These are phyloP conservation scores for Oreochromis spilurus DNA, from an alignment of 2,113 vertebrate genomes.

Conservation along the genomic window DNA sequence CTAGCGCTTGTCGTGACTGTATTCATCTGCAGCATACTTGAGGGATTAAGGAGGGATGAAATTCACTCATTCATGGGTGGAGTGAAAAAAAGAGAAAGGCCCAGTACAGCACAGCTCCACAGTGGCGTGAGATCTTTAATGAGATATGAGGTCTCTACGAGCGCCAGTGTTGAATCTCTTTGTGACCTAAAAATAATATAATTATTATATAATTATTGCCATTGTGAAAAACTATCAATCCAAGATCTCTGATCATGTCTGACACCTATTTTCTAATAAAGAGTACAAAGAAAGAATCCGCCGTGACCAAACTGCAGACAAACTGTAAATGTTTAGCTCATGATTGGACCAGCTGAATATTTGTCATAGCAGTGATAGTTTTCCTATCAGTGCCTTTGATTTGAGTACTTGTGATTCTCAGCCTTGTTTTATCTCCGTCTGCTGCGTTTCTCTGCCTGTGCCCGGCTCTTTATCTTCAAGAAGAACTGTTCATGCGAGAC, in stretches of 20 bases:
- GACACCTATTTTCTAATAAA: not conserved
- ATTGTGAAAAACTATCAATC: not conserved
- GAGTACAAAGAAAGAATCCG: not conserved
- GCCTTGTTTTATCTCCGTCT: not conserved
- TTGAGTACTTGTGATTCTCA: constrained; percentile 22
- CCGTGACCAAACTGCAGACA: too few relatives aligned
- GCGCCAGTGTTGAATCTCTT: constrained; percentile 20
- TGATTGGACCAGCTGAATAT: not conserved
- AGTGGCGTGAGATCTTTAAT: constrained; percentile 54
- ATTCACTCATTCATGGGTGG: constrained; percentile 60
- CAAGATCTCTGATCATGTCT: not conserved
- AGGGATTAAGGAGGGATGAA: constrained; percentile 76
- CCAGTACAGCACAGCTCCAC: constrained; percentile 46
- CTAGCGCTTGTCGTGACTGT: constrained; percentile 63
- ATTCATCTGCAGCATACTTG: constrained; percentile 73
- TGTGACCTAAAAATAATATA: not conserved
- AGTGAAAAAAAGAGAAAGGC: constrained; percentile 42
- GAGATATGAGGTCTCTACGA: constrained; percentile 56
- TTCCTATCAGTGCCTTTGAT: constrained; percentile 24
- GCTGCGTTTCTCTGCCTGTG: not conserved
- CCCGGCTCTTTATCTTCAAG: constrained; percentile 31
- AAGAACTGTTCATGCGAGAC: constrained; percentile 33
- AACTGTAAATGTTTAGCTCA: not conserved
- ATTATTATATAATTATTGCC: not conserved
- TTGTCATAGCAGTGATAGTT: not conserved